Evolutionary conservation across 2,888 invertebrate species (phyloP).

Genomic region (Rhodophaea formosa): DNA sequence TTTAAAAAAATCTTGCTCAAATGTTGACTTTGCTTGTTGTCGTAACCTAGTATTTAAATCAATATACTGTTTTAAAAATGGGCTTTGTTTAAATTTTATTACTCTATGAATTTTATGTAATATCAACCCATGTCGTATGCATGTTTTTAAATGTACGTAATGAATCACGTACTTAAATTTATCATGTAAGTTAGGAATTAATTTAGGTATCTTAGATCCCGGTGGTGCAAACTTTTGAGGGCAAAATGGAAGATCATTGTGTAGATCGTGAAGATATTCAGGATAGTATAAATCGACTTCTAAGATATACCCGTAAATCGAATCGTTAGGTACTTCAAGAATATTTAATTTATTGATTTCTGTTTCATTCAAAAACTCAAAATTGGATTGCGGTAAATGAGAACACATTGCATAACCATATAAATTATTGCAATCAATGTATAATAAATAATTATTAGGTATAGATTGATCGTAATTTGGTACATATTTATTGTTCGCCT

Average conservation of each 20-base stretch:
- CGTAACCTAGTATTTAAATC: too few species aligned
- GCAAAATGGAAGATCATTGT: too few species aligned
- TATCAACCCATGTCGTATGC: neutral
- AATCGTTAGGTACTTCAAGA: constrained; percentile 1
- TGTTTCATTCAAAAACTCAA: constrained; percentile 11
- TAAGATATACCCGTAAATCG: constrained; percentile 15
- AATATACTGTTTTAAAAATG: too few species aligned
- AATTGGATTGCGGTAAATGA: constrained; percentile 14
- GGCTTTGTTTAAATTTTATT: constrained; percentile 14
- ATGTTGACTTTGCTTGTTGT: too few species aligned
- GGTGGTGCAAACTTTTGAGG: too few species aligned
- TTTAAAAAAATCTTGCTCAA: too few species aligned
- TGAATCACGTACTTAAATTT: too few species aligned
- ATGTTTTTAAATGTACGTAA: too few species aligned
- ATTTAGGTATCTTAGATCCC: too few species aligned
- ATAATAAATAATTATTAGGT: too few species aligned
- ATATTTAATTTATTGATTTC: constrained; percentile 10
- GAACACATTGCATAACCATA: constrained; percentile 19
- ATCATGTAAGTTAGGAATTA: too few species aligned
- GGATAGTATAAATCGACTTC: constrained; percentile 18
- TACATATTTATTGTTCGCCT: too few species aligned
- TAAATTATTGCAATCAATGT: constrained; percentile 13
- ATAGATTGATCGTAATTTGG: neutral
- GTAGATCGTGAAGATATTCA: neutral
- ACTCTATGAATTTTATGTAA: neutral